Base-by-base conservation (phyloP, 1,140 invertebrate genomes). In the Diprion similis region DNA sequence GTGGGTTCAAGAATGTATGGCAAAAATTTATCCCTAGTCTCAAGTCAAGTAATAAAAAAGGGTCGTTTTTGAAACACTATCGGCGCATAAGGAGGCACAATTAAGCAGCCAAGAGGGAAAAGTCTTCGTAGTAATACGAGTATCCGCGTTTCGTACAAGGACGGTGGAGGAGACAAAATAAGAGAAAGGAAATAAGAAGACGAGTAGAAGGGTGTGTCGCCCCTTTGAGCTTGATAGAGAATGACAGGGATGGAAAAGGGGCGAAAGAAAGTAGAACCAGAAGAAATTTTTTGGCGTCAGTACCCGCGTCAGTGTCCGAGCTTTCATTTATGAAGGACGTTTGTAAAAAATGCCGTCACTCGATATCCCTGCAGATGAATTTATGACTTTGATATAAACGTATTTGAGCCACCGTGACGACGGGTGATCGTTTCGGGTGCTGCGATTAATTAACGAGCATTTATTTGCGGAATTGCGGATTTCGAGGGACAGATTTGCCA, bases 281-380 rank as follows among this genome's bases (percentile, higher is more conserved):
- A 59, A 1, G 51, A 59, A n/a, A 59, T 59, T 13, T 59, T 59
- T 59, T 1, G 51, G 8, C n/a, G 51, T n/a, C 3, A 59, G 51
- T 59, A 59, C 51, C 51, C 51, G 51, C n/a, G 51, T 59, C 51
- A 13, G n/a, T 17, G n/a, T 59, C 51, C 51, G 7, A 17, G 51
- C 51, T 59, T 59, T 59, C n/a, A 59, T 59, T 59, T 17, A 59
- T 59, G 51, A 59, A 59, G 51, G n/a, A 59, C 24, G 24, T 37
- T 37, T 37, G 24, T 37, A 37, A 3, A 37, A 37, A 37, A 59
- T 59, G 9, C 51, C 51, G n/a, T 59, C 51, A 59, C n/a, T 59
- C 51, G 9, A 59, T 59, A 59, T 59, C 51, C 51, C 11, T 59
- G 51, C 11, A 37, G 24, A 59, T 59, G n/a, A 59, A 59, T 59